phyloP scores from a whole-genome alignment of 2,113 vertebrate genomes.

The Pachypanchax playfairii region DNA sequence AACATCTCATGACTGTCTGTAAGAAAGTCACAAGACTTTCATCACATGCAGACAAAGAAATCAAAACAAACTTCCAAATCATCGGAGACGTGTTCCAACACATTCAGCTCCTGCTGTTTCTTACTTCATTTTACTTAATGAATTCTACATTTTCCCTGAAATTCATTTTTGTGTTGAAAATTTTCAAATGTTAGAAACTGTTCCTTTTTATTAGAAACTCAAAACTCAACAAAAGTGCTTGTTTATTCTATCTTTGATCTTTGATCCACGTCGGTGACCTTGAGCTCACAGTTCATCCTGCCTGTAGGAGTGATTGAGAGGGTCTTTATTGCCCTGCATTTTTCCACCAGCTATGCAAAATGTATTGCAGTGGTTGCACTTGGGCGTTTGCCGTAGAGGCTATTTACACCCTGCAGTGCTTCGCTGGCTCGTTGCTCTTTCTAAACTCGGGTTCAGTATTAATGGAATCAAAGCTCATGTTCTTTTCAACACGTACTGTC shows the following conservation, averaged over 20 bases:
- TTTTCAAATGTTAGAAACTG: too few species aligned
- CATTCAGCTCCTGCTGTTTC: conserved; percentile 29
- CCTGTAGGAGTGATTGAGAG: conserved; percentile 37
- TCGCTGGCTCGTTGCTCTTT: conserved; percentile 30
- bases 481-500: conserved; percentile 32
- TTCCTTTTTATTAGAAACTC: too few species aligned
- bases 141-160: neutral
- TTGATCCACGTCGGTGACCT: conserved; percentile 9
- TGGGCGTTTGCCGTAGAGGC: conserved; percentile 51
- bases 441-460: conserved; percentile 55
- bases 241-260: neutral
- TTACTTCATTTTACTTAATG: too few species aligned
- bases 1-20: conserved; percentile 47
- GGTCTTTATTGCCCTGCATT: conserved; percentile 50
- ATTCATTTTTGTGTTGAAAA: neutral
- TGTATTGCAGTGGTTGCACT: conserved; percentile 52
- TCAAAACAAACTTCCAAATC: conserved; percentile 65
- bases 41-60: conserved; percentile 36
- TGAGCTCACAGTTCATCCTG: conserved; percentile 33
- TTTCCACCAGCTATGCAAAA: conserved; percentile 70
- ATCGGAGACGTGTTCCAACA: conserved; percentile 33
- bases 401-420: conserved; percentile 51
- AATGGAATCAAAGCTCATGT: conserved; percentile 48
- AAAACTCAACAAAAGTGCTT: too few species aligned
- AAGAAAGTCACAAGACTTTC: conserved; percentile 44